Evolutionary conservation across 2,113 vertebrate species (phyloP).

Genomic region (Corythornis madagascariensis): DNA sequence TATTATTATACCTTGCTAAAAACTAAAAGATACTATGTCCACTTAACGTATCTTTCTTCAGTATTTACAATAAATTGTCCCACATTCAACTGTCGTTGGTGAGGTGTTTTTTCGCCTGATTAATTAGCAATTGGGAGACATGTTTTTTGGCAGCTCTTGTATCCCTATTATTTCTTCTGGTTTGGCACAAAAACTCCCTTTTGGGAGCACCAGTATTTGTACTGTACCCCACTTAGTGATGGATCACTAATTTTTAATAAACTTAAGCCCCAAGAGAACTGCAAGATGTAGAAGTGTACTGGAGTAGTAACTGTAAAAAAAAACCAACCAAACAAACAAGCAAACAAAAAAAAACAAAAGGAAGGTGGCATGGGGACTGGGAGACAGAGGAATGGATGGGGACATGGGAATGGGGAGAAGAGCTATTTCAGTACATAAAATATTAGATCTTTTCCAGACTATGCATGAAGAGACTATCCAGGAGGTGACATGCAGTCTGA

Average conservation of each 20-base stretch:
- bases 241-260: constrained; percentile 81
- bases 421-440: constrained; percentile 48
- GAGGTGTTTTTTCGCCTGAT: constrained; percentile 73
- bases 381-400: too few species aligned
- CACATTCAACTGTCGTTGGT: constrained; percentile 36
- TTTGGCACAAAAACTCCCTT: constrained; percentile 72
- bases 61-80: constrained; percentile 67
- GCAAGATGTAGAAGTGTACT: constrained; percentile 66
- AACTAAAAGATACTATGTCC: constrained; percentile 36
- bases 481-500: background rate
- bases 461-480: constrained; percentile 8
- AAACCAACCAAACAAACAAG: constrained; percentile 26
- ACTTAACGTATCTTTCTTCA: constrained; percentile 49
- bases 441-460: constrained; percentile 14
- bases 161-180: constrained; percentile 74
- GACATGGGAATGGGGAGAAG: background rate
- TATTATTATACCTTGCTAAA: background rate
- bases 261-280: constrained; percentile 42
- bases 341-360: background rate
- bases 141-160: constrained; percentile 77
- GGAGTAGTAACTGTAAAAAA: constrained; percentile 50
- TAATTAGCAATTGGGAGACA: constrained; percentile 80
- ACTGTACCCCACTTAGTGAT: constrained; percentile 76
- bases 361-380: background rate
- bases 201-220: constrained; percentile 70